Base-by-base conservation (phyloP, 1,140 invertebrate genomes). In the Dinothrombium tinctorium region DNA sequence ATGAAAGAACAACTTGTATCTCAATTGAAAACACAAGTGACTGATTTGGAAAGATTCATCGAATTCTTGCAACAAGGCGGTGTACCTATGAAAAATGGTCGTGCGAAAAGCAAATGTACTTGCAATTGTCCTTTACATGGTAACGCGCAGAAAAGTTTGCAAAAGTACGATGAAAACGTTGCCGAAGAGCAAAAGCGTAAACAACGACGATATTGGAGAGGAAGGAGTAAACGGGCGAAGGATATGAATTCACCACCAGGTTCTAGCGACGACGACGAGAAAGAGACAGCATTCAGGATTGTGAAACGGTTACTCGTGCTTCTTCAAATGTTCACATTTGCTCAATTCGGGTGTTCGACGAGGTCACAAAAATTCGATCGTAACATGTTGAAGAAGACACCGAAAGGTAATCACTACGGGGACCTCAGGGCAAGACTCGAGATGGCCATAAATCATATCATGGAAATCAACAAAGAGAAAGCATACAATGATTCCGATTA, bases 21-120 rank as follows among this genome's bases (percentile, higher is more conserved):
- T 25, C 92, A 99, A 58, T 61, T 99, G 8, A 92, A 94, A 61
- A 86, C 83, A 8, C 92, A 99, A 59, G 84, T 99, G 36, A 71
- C 74, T 33, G 92, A 98, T 61, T 67, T 98, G 55, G 92, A 98
- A 58, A 69, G 86, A 44, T 98, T 96, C 57, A 95, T 99, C 52
- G 72, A 80, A 51, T 87, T 94, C 54, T 65, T 99, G 41, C 90
- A 96, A 69, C 37, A 41, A 36, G 39, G 29, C 36, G 21, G 17
- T 6, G 5, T 9, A 40, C 21, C 22, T 43, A 15, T n/a, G 4
- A 38, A 38, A 15, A 12, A 15, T 23, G 22, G 22, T 26, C n/a
- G n/a, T n/a, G n/a, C n/a, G n/a, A n/a, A n/a, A n/a, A 14, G 22
- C 3, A 38, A 38, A 15, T 74, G 72, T 52, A 66, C 66, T 2